These are phyloP conservation scores for Myathropa florea DNA, from an alignment of 2,888 invertebrate genomes.

Conservation along the genomic window DNA sequence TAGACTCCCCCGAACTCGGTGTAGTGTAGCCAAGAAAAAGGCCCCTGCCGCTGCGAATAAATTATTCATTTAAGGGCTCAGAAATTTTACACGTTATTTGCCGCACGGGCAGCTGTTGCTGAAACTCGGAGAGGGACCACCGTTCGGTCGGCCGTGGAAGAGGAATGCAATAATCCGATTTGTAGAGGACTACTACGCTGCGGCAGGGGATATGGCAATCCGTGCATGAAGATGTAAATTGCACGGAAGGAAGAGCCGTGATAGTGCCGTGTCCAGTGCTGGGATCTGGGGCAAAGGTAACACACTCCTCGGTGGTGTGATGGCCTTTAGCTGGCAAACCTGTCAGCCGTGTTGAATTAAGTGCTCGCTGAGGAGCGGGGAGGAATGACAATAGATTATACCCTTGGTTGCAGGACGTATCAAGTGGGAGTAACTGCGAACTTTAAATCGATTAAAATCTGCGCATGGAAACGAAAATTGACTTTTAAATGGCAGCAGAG, in stretches of 20 bases:
- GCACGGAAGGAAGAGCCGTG: slow-evolving; percentile 4
- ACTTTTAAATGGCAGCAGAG: not conserved
- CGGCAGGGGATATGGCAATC: slow-evolving; percentile 10
- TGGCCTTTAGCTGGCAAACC: slow-evolving; percentile 10
- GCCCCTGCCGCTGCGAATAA: not conserved
- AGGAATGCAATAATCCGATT: slow-evolving; percentile 40
- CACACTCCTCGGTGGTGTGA: not conserved
- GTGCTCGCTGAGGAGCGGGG: not conserved
- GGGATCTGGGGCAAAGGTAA: not conserved
- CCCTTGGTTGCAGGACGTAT: not conserved
- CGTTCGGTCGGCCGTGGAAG: not conserved
- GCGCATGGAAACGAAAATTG: not conserved
- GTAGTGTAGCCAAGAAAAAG: not conserved
- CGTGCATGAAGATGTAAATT: slow-evolving; percentile 55
- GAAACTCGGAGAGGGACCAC: not conserved
- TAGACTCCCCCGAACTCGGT: not conserved
- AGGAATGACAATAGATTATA: not conserved
- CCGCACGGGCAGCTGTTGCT: not conserved
- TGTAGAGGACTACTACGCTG: slow-evolving; percentile 4
- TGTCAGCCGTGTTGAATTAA: slow-evolving; percentile 41
- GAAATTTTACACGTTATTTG: slow-evolving; percentile 13
- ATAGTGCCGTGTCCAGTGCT: slow-evolving; percentile 3
- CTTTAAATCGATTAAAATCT: slow-evolving; percentile 14
- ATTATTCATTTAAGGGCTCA: not conserved
- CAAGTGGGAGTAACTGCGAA: not conserved